Evolutionary conservation across 2,113 vertebrate species (phyloP).

Genomic region (Tragelaphus buxtoni): DNA sequence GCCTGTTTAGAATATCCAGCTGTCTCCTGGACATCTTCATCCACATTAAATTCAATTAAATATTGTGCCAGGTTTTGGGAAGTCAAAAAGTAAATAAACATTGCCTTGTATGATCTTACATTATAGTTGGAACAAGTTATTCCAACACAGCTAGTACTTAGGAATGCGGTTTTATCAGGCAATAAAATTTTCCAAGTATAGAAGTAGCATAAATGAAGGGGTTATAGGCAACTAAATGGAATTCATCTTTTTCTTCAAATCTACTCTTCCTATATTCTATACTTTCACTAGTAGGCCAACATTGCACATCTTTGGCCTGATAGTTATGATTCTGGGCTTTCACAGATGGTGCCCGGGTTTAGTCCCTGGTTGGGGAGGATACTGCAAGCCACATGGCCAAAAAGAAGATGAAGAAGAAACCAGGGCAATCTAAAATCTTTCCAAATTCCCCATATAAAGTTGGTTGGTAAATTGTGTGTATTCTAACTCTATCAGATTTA

Average conservation of each 20-base stretch:
- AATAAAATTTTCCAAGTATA: neutral
- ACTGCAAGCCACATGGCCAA: neutral
- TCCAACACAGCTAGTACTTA: slow-evolving; percentile 1
- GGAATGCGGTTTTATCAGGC: neutral
- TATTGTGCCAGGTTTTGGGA: neutral
- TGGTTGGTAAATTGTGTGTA: neutral
- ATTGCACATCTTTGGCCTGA: neutral
- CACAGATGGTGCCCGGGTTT: neutral
- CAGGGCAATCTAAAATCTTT: neutral
- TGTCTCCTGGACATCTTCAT: neutral
- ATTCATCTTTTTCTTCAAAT: neutral
- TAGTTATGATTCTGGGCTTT: neutral
- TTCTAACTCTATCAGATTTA: neutral
- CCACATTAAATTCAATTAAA: neutral
- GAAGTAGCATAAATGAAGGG: neutral
- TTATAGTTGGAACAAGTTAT: neutral
- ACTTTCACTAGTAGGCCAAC: neutral
- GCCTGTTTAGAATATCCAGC: neutral
- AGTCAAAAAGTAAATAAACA: slow-evolving; percentile 1
- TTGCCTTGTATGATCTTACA: neutral
- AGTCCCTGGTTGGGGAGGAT: neutral
- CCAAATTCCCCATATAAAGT: neutral
- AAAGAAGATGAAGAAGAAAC: neutral
- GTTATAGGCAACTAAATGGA: neutral
- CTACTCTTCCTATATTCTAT: neutral